Percentiles rank a stretch among this genome's conserved stretches.
Evolutionary conservation across 23 tunicate species (phyloP).

Genomic region (Trididemnum clinides): DNA sequence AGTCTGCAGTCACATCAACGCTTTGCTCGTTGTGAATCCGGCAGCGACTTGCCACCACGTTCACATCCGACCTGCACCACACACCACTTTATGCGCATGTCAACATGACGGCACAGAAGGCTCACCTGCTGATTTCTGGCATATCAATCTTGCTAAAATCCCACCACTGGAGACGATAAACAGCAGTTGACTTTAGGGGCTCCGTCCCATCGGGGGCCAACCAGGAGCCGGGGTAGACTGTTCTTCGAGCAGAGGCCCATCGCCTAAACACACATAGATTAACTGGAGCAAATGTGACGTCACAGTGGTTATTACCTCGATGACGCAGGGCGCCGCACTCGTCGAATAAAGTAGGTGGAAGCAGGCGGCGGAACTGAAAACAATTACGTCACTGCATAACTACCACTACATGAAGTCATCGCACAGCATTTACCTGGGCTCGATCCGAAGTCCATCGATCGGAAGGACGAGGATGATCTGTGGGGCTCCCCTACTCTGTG

Average conservation of each 20-base stretch:
- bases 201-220: neutral
- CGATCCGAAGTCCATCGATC: no score
- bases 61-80: constrained; percentile 44
- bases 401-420: no score
- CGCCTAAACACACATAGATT: neutral
- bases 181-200: neutral
- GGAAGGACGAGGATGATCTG: no score
- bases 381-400: no score
- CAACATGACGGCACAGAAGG: neutral
- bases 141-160: constrained; percentile 65
- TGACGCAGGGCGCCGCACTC: neutral
- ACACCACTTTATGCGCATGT: neutral
- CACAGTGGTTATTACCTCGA: neutral
- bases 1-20: constrained; percentile 74
- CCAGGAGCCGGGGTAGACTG: neutral
- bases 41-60: constrained; percentile 69
- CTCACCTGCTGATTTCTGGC: constrained; percentile 84
- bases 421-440: no score
- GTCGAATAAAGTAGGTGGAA: neutral
- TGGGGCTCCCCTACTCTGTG: no score
- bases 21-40: constrained; percentile 88
- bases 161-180: constrained; percentile 89
- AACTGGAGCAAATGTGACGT: neutral
- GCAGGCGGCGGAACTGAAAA: no score
- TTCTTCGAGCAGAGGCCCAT: neutral